Base-by-base conservation (phyloP, 2,113 vertebrate genomes). In the Otocyon megalotis region DNA sequence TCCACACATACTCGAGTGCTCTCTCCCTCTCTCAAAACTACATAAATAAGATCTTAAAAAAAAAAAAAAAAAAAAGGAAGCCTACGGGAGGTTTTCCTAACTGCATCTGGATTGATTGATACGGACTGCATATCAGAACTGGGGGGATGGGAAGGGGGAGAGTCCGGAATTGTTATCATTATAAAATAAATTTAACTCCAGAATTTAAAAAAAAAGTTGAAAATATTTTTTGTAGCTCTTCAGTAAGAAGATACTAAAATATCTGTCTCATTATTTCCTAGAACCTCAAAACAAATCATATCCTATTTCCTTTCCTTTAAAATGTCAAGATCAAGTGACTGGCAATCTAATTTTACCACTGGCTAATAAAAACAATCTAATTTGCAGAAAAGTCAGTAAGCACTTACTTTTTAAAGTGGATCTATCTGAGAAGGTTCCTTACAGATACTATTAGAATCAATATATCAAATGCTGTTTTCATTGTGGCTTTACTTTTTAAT, bases 321-420 rank as follows among this genome's bases (percentile, higher is more conserved):
- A 82, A 71, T 81, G 82, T 92, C 74, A 93, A 96, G 93, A 92
- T 63, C 28, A 96, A 95, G 35, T 71, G 71, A 94, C 19, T 60
- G 50, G 19, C 43, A 71, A 82, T 69, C 54, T 86, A 87, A 80
- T 88, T 93, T 96, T 88, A 93, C 76, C 24, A 11, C 12, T 54
- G 35, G 69, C 15, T 56, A 37, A 96, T 48, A 74, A 95, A 95
- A 90, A 85, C 22, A 96, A 79, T 43, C 48, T 82, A n/a, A 54
- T 50, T 87, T 82, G 4, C 69, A 77, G 32, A 86, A 84, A 69
- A 88, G 20, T 72, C 35, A 79, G 50, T 53, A 88, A 91, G 48
- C 30, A 65, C 17, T 69, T 32, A 8, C 8, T 84, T 90, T 63
- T 67, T 86, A 60, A 97, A 94, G n/a, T 80, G 62, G 72, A n/a